phyloP scores from a whole-genome alignment of 2,113 vertebrate genomes.

The Junco hyemalis region DNA sequence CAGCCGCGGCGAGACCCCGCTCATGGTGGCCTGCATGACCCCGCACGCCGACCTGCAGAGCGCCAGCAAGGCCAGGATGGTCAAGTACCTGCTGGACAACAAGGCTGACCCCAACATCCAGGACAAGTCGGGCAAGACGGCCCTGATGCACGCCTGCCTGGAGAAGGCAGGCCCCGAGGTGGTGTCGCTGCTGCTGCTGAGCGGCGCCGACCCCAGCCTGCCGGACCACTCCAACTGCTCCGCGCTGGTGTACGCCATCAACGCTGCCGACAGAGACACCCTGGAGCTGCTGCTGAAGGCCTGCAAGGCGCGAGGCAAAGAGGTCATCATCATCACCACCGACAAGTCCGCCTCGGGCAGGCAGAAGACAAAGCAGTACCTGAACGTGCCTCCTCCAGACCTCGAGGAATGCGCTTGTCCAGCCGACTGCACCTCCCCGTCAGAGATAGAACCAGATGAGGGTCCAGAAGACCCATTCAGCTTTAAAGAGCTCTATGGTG shows the following conservation, averaged over 20 bases:
- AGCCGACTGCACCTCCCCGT: slow-evolving; percentile 68
- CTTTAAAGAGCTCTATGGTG: slow-evolving; percentile 66
- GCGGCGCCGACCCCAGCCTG: slow-evolving; percentile 85
- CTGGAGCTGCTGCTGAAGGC: slow-evolving; percentile 83
- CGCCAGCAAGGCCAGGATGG: slow-evolving; percentile 86
- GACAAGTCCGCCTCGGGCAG: slow-evolving; percentile 80
- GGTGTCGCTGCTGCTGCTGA: slow-evolving; percentile 81
- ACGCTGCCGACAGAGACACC: slow-evolving; percentile 82
- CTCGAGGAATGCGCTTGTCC: slow-evolving; percentile 62
- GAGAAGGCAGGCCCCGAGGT: slow-evolving; percentile 82
- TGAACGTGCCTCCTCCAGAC: slow-evolving; percentile 83
- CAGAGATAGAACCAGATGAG: slow-evolving; percentile 72
- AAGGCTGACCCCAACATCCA: slow-evolving; percentile 93
- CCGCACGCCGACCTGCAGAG: slow-evolving; percentile 84
- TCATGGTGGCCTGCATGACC: slow-evolving; percentile 90
- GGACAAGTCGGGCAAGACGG: slow-evolving; percentile 89
- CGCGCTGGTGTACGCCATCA: slow-evolving; percentile 86
- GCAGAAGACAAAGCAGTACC: slow-evolving; percentile 84
- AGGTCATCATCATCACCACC: slow-evolving; percentile 91
- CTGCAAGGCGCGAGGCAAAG: slow-evolving; percentile 87
- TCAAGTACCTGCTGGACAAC: slow-evolving; percentile 90
- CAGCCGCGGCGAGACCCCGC: slow-evolving; percentile 85
- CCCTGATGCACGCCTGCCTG: slow-evolving; percentile 89
- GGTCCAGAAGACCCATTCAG: slow-evolving; percentile 62
- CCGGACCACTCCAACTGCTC: slow-evolving; percentile 86